phyloP scores from a whole-genome alignment of 2,113 vertebrate genomes.

The Pipa parva region DNA sequence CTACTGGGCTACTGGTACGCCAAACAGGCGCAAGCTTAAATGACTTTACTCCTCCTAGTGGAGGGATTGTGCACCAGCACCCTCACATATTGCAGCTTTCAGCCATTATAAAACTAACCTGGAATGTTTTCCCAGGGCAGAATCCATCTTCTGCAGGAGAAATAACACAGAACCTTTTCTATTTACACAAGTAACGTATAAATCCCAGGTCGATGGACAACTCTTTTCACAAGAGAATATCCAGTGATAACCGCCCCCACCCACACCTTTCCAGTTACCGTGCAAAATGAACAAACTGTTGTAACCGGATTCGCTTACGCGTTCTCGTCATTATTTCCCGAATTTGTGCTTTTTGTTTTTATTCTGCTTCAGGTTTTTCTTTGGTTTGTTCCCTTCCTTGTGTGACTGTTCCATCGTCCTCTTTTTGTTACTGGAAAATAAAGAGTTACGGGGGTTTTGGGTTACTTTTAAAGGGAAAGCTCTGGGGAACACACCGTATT shows the following conservation, averaged over 20 bases:
- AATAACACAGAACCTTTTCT: not conserved
- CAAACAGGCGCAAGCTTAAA: no score
- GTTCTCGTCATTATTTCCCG: constrained; percentile 49
- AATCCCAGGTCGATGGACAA: not conserved
- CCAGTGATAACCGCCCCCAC: not conserved
- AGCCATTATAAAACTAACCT: no score
- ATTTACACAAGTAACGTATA: not conserved
- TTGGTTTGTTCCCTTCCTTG: constrained; percentile 54
- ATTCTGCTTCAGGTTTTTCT: constrained; percentile 77
- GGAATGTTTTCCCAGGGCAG: no score
- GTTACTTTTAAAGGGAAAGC: not conserved
- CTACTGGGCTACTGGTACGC: no score
- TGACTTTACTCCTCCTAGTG: no score
- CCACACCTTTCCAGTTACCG: not conserved
- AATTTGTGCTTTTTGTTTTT: constrained; percentile 65
- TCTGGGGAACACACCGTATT: no score
- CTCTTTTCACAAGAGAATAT: not conserved
- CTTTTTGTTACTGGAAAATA: constrained; percentile 79
- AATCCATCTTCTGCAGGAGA: no score
- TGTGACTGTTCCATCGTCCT: constrained; percentile 68
- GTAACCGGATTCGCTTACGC: not conserved
- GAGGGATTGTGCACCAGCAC: no score
- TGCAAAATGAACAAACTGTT: not conserved
- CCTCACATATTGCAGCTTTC: no score
- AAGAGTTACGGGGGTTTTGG: constrained; percentile 10